phyloP scores from a whole-genome alignment of 2,113 vertebrate genomes.

The Calyptommatus sinebrachiatus region DNA sequence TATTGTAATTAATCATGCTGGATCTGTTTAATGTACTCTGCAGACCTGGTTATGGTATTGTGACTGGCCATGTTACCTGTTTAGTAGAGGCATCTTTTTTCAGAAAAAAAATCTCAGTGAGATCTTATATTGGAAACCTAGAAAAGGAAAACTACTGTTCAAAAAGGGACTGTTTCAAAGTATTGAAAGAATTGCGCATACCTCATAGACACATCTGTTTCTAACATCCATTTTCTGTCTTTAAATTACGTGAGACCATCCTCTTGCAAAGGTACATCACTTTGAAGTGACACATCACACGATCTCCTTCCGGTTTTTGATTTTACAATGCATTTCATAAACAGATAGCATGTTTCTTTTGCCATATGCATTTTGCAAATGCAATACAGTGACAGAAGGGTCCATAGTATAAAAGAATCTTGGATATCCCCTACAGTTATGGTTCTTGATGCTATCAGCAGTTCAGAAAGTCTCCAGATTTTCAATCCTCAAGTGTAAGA shows the following conservation, averaged over 20 bases:
- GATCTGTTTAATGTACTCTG: constrained; percentile 31
- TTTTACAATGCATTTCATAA: constrained; percentile 50
- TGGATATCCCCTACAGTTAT: constrained; percentile 1
- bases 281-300: constrained; percentile 26
- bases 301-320: constrained; percentile 35
- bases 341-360: constrained; percentile 24
- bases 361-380: constrained; percentile 68
- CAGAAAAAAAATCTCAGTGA: not conserved
- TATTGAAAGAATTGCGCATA: constrained; percentile 6
- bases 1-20: constrained; percentile 44
- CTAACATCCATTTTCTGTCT: constrained; percentile 42
- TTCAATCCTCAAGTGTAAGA: constrained; percentile 33
- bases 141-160: constrained; percentile 44
- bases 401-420: constrained; percentile 8
- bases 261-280: constrained; percentile 25
- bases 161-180: constrained; percentile 25
- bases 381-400: constrained; percentile 53
- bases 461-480: constrained; percentile 41
- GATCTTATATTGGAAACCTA: constrained; percentile 10
- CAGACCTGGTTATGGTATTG: constrained; percentile 46
- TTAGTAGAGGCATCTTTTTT: constrained; percentile 24
- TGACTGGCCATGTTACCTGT: constrained; percentile 29
- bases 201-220: constrained; percentile 43
- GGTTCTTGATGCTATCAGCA: constrained; percentile 32
- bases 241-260: constrained; percentile 38